phyloP scores from a whole-genome alignment of 1,140 invertebrate genomes.

The Drosophila mojavensis region DNA sequence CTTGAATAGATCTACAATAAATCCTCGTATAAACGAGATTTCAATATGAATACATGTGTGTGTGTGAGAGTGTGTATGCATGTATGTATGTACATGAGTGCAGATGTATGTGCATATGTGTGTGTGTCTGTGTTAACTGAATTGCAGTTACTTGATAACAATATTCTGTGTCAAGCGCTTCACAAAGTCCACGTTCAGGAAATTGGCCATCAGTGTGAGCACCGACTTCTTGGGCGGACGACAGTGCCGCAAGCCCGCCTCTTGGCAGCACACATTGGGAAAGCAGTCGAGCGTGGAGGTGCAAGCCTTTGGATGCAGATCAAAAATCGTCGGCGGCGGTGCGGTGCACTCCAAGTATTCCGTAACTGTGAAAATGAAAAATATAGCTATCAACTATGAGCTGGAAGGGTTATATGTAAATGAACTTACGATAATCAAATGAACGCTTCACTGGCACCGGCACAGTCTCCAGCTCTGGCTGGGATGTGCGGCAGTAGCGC shows the following conservation, averaged over 20 bases:
- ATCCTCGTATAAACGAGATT: constrained; percentile 26
- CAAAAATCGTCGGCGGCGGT: constrained; percentile 87
- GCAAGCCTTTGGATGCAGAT: constrained; percentile 88
- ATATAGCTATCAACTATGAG: neutral
- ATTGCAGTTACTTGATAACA: constrained; percentile 75
- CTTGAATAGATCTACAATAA: neutral
- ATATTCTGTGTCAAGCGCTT: constrained; percentile 79
- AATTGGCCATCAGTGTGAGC: constrained; percentile 86
- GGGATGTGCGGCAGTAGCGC: constrained; percentile 88
- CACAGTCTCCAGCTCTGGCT: constrained; percentile 86
- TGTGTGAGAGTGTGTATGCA: neutral
- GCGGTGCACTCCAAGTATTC: constrained; percentile 89
- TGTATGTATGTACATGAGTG: constrained; percentile 3
- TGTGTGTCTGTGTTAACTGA: constrained; percentile 3
- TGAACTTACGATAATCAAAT: constrained; percentile 84
- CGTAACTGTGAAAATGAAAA: constrained; percentile 81
- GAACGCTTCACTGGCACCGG: constrained; percentile 85
- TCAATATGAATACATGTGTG: constrained; percentile 4
- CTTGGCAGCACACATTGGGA: constrained; percentile 90
- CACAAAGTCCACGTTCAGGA: constrained; percentile 84
- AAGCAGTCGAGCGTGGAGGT: constrained; percentile 89
- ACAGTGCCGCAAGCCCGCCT: constrained; percentile 88
- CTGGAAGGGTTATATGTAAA: neutral
- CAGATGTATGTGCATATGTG: constrained; percentile 3
- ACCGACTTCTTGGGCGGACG: constrained; percentile 88